phyloP scores from a whole-genome alignment of 1,140 invertebrate genomes.

The Conopomorpha cramerella region DNA sequence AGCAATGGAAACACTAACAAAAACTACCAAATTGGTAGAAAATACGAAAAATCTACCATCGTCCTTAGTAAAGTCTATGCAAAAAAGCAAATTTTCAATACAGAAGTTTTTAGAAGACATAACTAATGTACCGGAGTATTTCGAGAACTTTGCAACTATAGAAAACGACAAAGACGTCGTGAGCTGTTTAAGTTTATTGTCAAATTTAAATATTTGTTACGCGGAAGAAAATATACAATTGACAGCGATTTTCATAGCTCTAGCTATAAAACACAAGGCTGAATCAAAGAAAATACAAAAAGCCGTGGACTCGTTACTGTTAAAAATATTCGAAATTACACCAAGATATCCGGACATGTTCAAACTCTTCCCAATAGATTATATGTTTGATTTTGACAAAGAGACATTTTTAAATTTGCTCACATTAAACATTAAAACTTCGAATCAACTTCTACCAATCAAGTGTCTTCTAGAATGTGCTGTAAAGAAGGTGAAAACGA shows the following conservation, averaged over 20 bases:
- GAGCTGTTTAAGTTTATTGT: constrained; percentile 22
- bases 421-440: constrained; percentile 29
- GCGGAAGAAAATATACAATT: constrained; percentile 40
- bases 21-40: constrained; percentile 6
- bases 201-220: constrained; percentile 29
- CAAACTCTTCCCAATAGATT: constrained; percentile 31
- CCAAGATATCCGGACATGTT: constrained; percentile 34
- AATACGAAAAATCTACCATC: constrained; percentile 11
- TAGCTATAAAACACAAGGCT: constrained; percentile 30
- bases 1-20: background rate
- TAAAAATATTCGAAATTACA: constrained; percentile 35
- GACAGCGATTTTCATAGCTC: constrained; percentile 26
- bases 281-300: constrained; percentile 27
- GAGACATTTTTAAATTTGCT: constrained; percentile 23
- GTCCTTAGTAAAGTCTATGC: constrained; percentile 24
- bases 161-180: constrained; percentile 13
- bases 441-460: constrained; percentile 24
- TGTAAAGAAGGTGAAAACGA: constrained; percentile 39
- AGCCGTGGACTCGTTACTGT: constrained; percentile 22
- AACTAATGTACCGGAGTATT: constrained; percentile 20
- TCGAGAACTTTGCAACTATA: constrained; percentile 15
- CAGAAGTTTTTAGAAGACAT: constrained; percentile 18
- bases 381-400: constrained; percentile 33
- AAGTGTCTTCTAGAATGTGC: constrained; percentile 31
- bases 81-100: constrained; percentile 25